Percentiles rank a stretch among this genome's conserved stretches.
phyloP scores from a whole-genome alignment of 2,797 vertebrate genomes.

The Oreochromis mossambicus region DNA sequence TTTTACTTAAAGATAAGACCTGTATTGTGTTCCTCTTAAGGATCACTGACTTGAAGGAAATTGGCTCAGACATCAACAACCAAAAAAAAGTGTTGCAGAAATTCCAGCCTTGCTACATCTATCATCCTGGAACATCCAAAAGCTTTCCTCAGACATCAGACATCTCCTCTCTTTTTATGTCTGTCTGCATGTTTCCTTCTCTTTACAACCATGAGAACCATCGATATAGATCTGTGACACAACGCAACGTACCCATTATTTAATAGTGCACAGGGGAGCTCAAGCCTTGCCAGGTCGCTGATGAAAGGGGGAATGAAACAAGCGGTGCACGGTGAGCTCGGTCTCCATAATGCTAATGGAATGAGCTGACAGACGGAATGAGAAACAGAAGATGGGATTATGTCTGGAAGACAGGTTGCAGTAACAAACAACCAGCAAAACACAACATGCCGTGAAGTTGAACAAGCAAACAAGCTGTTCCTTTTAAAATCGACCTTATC shows the following conservation, averaged over 20 bases:
- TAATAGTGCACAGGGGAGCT: constrained; percentile 53
- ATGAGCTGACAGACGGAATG: constrained; percentile 48
- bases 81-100: constrained; percentile 4
- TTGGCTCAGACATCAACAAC: constrained; percentile 12
- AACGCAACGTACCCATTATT: constrained; percentile 45
- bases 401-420: constrained; percentile 39
- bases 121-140: constrained; percentile 29
- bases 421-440: constrained; percentile 5
- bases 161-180: background rate
- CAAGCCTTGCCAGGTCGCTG: constrained; percentile 37
- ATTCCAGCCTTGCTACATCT: constrained; percentile 23
- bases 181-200: background rate
- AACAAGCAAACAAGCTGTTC: background rate
- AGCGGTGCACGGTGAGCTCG: constrained; percentile 31
- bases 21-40: constrained; percentile 33
- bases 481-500: background rate
- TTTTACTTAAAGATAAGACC: constrained; percentile 30
- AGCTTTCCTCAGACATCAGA: constrained; percentile 15
- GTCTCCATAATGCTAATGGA: constrained; percentile 72
- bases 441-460: background rate
- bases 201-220: constrained; percentile 14
- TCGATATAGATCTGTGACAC: constrained; percentile 38
- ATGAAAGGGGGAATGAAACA: constrained; percentile 68
- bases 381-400: constrained; percentile 57
- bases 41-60: constrained; percentile 37